A percentile compares a stretch with the other conserved stretches of the same genome.
phyloP scores from a whole-genome alignment of 2,113 vertebrate genomes.

The Hoplias malabaricus region DNA sequence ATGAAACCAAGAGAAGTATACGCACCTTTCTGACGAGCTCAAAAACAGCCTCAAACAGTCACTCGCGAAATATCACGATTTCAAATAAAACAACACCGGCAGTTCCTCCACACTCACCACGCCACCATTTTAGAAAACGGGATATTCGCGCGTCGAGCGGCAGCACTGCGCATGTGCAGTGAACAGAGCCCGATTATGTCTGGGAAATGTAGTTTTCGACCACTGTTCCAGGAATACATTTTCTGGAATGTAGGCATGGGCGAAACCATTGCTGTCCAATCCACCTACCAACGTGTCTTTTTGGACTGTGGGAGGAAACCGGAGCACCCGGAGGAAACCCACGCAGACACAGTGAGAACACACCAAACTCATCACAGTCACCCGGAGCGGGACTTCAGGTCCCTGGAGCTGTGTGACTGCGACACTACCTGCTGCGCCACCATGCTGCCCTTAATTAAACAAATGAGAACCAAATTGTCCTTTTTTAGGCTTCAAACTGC shows the following conservation, averaged over 20 bases:
- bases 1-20: background rate
- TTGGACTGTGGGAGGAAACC: no score
- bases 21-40: conserved; percentile 21
- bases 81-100: conserved; percentile 22
- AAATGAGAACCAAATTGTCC: no score
- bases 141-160: conserved; percentile 59
- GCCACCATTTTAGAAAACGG: conserved; percentile 75
- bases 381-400: no score
- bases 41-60: background rate
- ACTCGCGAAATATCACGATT: background rate
- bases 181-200: background rate
- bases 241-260: background rate
- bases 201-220: conserved; percentile 66
- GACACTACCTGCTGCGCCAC: no score
- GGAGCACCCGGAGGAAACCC: no score
- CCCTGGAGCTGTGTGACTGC: no score
- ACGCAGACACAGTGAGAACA: no score
- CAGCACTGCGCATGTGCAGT: conserved; percentile 36
- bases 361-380: no score
- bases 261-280: no score
- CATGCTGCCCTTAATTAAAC: no score
- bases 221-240: background rate
- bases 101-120: conserved; percentile 48
- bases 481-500: no score
- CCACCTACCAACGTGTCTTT: no score